Conservation (phyloP, 1,140 invertebrate species). For the Zaprionus nigranus region DNA sequence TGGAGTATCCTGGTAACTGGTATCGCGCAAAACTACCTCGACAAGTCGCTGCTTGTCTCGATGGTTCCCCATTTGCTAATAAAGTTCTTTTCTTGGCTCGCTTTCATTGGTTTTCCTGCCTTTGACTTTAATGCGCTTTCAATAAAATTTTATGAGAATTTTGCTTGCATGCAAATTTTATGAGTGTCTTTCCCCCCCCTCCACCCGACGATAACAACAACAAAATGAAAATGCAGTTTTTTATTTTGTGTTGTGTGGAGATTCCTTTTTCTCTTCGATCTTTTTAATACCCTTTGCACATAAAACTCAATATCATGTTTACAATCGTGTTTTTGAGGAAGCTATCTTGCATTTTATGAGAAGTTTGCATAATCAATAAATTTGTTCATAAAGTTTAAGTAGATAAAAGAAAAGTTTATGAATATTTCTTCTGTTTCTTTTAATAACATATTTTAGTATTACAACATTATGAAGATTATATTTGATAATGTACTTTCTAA, state of each 20-base stretch:
- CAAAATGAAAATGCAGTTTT: conserved; percentile 59
- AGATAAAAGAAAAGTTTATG: background rate
- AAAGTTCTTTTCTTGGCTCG: conserved; percentile 62
- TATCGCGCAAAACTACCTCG: conserved; percentile 14
- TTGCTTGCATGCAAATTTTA: conserved; percentile 79
- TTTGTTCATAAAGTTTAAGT: background rate
- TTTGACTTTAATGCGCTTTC: conserved; percentile 78
- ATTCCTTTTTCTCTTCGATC: conserved; percentile 8
- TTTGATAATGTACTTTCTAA: background rate
- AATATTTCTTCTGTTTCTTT: background rate
- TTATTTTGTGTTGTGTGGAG: conserved; percentile 35
- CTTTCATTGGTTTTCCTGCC: conserved; percentile 61
- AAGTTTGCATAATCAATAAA: background rate
- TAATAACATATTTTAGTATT: background rate
- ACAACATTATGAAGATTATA: background rate
- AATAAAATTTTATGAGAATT: conserved; percentile 77
- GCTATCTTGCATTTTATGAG: background rate
- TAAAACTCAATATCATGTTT: background rate
- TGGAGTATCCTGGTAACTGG: conserved; percentile 24
- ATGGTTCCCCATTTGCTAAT: conserved; percentile 70
- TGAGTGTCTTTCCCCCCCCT: conserved; percentile 10
- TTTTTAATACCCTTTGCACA: conserved; percentile 19
- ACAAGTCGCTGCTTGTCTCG: conserved; percentile 26
- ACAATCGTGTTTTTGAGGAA: background rate
- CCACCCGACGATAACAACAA: conserved; percentile 23